These are phyloP conservation scores for Myotis daubentonii DNA, from an alignment of 2,797 vertebrate genomes.

Conservation along the genomic window DNA sequence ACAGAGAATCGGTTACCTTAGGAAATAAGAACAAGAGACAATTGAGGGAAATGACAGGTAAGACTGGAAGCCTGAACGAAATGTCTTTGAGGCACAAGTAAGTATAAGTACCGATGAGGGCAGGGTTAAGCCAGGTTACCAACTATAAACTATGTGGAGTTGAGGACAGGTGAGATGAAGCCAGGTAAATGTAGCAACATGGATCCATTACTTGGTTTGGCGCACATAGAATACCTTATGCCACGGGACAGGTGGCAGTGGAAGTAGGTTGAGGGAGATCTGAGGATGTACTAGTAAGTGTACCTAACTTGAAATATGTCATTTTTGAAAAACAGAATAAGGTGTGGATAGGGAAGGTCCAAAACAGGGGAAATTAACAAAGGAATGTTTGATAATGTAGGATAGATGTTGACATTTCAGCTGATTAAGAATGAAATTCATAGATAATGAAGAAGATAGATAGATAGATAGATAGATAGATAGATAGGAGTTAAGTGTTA, in stretches of 20 bases:
- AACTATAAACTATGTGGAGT: too few species aligned
- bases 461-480: not conserved
- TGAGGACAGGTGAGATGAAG: too few species aligned
- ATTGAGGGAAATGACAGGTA: not conserved
- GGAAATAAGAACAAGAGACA: not conserved
- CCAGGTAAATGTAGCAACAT: too few species aligned
- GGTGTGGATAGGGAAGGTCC: not conserved
- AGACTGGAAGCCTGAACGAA: not conserved
- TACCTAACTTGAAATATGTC: not conserved
- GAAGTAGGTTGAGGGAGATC: not conserved
- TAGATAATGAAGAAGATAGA: not conserved
- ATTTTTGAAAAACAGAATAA: not conserved
- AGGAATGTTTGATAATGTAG: not conserved
- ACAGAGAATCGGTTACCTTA: not conserved
- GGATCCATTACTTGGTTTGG: too few species aligned
- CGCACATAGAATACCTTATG: not conserved
- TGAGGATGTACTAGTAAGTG: not conserved
- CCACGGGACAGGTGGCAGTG: not conserved
- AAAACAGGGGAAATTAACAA: not conserved
- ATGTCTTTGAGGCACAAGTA: not conserved
- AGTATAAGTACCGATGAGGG: not conserved
- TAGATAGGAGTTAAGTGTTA: not conserved
- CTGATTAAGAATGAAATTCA: not conserved
- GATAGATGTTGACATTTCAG: not conserved
- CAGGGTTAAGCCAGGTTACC: not conserved